These are phyloP conservation scores for Perizoma flavofasciatum DNA, from an alignment of 2,888 invertebrate species.

Conservation along the genomic window DNA sequence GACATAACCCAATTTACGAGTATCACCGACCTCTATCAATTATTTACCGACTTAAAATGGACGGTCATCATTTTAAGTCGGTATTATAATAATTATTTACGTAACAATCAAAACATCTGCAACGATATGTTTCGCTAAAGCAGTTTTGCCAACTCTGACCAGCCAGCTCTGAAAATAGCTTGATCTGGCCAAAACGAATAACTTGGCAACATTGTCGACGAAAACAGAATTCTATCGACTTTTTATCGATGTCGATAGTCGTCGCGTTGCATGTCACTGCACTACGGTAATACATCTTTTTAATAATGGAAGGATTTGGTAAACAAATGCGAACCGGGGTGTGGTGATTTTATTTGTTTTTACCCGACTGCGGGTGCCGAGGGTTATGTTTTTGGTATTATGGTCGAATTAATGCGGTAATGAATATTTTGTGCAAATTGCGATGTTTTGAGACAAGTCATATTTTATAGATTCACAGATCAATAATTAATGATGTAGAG, in stretches of 20 bases:
- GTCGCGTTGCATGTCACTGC: conserved; percentile 44
- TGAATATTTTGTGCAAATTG: conserved; percentile 13
- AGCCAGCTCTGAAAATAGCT: not conserved
- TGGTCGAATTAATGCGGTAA: conserved; percentile 6
- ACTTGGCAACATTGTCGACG: not conserved
- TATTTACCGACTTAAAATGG: too few relatives aligned
- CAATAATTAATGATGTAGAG: too few relatives aligned
- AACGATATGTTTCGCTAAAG: too few relatives aligned
- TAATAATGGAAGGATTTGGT: conserved; percentile 79
- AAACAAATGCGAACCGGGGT: conserved; percentile 59
- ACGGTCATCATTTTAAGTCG: too few relatives aligned
- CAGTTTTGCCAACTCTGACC: too few relatives aligned
- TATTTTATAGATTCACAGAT: too few relatives aligned
- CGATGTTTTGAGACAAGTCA: too few relatives aligned
- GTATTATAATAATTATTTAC: too few relatives aligned
- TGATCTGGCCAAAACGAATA: not conserved
- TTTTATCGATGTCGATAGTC: conserved; percentile 54
- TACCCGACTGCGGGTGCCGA: not conserved
- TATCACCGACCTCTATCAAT: too few relatives aligned
- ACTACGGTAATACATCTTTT: conserved; percentile 69
- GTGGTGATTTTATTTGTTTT: conserved; percentile 36
- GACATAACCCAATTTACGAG: too few relatives aligned
- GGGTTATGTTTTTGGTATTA: conserved; percentile 2
- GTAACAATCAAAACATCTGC: too few relatives aligned
- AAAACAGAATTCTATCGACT: conserved; percentile 33